Evolutionary conservation across 2,888 invertebrate species (phyloP).

Genomic region (Malthinus seriepunctatus): DNA sequence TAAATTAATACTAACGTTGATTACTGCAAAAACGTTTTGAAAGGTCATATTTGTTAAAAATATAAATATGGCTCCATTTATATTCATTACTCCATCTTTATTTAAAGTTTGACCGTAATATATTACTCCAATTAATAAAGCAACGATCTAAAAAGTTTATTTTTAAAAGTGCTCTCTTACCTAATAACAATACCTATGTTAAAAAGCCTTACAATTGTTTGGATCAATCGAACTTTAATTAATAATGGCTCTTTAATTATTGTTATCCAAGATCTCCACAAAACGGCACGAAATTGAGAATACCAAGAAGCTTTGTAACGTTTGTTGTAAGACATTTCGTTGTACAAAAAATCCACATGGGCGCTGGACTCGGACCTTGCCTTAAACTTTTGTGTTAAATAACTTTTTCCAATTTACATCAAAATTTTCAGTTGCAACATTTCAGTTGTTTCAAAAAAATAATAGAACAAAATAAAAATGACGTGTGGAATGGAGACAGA

Average conservation of each 20-base stretch:
- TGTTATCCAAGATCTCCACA: conserved; percentile 90
- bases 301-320: conserved; percentile 86
- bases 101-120: conserved; percentile 81
- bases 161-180: not conserved
- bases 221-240: conserved; percentile 83
- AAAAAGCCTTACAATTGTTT: conserved; percentile 76
- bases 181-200: not conserved
- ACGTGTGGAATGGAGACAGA: too few species aligned
- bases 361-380: too few species aligned
- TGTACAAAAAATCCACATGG: conserved; percentile 40
- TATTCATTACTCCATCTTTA: conserved; percentile 91
- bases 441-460: too few species aligned
- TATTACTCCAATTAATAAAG: conserved; percentile 81
- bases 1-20: conserved; percentile 72
- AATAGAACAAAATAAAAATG: too few species aligned
- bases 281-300: conserved; percentile 83
- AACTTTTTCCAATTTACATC: not conserved
- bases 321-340: conserved; percentile 36
- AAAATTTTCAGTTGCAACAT: too few species aligned
- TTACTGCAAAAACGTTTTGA: conserved; percentile 90
- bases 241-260: conserved; percentile 89
- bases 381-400: not conserved
- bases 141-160: conserved; percentile 70
- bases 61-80: conserved; percentile 89
- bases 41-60: conserved; percentile 94